Percentiles rank a stretch among this genome's conserved stretches.
phyloP scores from a whole-genome alignment of 2,888 invertebrate species.

The Athrips mouffetella region DNA sequence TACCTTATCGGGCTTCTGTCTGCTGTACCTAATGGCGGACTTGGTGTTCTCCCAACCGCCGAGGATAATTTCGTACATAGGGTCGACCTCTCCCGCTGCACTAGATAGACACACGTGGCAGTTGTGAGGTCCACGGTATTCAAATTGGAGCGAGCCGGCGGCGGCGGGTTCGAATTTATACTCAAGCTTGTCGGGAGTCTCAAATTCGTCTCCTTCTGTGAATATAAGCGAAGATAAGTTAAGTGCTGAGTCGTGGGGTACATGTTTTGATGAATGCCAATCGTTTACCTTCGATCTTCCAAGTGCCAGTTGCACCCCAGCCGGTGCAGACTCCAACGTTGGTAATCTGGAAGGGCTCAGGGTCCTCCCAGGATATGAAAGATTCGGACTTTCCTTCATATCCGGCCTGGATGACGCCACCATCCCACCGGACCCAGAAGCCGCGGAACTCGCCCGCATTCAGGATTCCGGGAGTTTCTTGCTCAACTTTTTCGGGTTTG shows the following conservation, averaged over 20 bases:
- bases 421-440: conserved; percentile 91
- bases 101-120: conserved; percentile 80
- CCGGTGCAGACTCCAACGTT: conserved; percentile 91
- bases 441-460: conserved; percentile 86
- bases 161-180: conserved; percentile 79
- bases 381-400: conserved; percentile 84
- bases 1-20: conserved; percentile 81
- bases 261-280: conserved; percentile 38
- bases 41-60: conserved; percentile 84
- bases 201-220: conserved; percentile 74
- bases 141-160: conserved; percentile 73
- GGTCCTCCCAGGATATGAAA: conserved; percentile 85
- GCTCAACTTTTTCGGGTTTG: conserved; percentile 85
- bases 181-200: conserved; percentile 77
- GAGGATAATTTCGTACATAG: conserved; percentile 82
- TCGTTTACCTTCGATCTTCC: conserved; percentile 86
- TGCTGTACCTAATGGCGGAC: conserved; percentile 81
- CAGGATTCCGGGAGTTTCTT: conserved; percentile 84
- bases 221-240: conserved; percentile 45
- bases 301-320: conserved; percentile 90
- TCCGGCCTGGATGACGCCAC: conserved; percentile 83
- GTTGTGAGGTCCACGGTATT: conserved; percentile 81
- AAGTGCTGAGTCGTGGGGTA: conserved; percentile 65
- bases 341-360: conserved; percentile 83
- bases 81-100: conserved; percentile 75